Evolutionary conservation across 2,888 invertebrate genomes (phyloP).

Genomic region (Hololepta plana): DNA sequence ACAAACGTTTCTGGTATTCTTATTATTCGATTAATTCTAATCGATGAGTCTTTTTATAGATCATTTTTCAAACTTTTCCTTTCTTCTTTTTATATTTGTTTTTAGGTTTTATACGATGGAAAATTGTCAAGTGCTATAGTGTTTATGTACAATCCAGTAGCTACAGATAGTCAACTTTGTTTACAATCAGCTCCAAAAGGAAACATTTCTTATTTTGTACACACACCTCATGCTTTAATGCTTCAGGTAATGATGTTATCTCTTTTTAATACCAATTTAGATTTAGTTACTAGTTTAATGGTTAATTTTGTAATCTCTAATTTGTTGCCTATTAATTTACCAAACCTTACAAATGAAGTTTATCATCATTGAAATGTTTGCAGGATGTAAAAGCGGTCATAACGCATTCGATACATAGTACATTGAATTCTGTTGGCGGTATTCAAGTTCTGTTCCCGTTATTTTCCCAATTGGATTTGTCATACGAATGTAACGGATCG

Average conservation of each 20-base stretch:
- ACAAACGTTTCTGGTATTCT: too few relatives aligned
- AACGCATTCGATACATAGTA: constrained; percentile 97
- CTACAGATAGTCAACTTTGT: constrained; percentile 97
- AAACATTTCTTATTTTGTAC: constrained; percentile 94
- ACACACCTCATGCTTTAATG: constrained; percentile 99
- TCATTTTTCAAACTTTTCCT: constrained; percentile 8
- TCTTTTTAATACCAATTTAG: not conserved
- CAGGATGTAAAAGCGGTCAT: constrained; percentile 98
- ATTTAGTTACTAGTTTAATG: too few relatives aligned
- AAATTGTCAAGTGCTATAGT: constrained; percentile 92
- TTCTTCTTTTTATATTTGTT: constrained; percentile 10
- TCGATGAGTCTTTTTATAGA: constrained; percentile 2
- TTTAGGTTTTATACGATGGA: constrained; percentile 95
- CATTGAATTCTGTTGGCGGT: constrained; percentile 96
- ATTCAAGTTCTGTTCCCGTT: constrained; percentile 95
- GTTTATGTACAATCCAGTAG: constrained; percentile 99
- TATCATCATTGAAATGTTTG: constrained; percentile 4
- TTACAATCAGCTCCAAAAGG: constrained; percentile 97
- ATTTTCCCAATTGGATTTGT: constrained; percentile 92
- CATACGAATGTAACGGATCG: constrained; percentile 61
- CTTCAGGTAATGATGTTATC: constrained; percentile 60
- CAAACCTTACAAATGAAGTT: too few relatives aligned
- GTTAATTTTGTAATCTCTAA: too few relatives aligned
- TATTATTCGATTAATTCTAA: too few relatives aligned
- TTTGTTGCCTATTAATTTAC: too few relatives aligned